Percentiles rank a stretch among this genome's conserved stretches.
Conservation (phyloP, 1,140 invertebrate species). For the Plectus sambesii region DNA sequence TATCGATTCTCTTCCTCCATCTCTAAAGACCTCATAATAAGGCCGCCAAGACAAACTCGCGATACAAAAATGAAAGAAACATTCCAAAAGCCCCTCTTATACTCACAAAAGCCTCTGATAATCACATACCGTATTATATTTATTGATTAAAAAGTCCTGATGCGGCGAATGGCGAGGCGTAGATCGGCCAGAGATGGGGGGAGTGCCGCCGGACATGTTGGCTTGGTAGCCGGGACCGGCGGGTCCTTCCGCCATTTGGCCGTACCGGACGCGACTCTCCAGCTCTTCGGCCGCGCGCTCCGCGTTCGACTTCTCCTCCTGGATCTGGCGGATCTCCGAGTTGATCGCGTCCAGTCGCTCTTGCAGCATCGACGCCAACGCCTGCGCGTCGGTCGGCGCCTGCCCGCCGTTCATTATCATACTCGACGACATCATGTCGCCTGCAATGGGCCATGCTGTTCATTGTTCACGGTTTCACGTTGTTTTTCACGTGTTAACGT, state of each 20-base stretch:
- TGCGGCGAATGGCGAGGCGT: slow-evolving; percentile 29
- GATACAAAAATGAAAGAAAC: too few relatives aligned
- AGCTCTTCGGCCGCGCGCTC: slow-evolving; percentile 92
- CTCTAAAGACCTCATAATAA: too few relatives aligned
- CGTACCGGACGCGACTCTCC: slow-evolving; percentile 66
- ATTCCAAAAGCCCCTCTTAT: too few relatives aligned
- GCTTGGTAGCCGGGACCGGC: slow-evolving; percentile 18
- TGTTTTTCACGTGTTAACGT: too few relatives aligned
- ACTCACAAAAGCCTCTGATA: neutral
- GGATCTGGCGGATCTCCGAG: slow-evolving; percentile 89
- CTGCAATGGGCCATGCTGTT: slow-evolving; percentile 59
- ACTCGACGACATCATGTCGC: slow-evolving; percentile 55
- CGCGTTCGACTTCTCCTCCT: slow-evolving; percentile 96
- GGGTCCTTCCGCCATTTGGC: slow-evolving; percentile 21
- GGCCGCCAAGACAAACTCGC: too few relatives aligned
- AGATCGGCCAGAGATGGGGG: slow-evolving; percentile 18
- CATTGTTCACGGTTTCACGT: too few relatives aligned
- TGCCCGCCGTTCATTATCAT: slow-evolving; percentile 55
- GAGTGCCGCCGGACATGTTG: slow-evolving; percentile 1
- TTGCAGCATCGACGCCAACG: slow-evolving; percentile 91
- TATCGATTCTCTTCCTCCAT: too few relatives aligned
- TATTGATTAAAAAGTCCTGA: slow-evolving; percentile 28
- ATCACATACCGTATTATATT: slow-evolving; percentile 38
- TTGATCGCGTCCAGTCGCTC: slow-evolving; percentile 99
- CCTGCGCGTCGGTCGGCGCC: slow-evolving; percentile 84